Evolutionary conservation across 1,140 invertebrate species (phyloP), one percentile per base, ranked within the genome.

Genomic region (Tetramorium parvispinum): DNA sequence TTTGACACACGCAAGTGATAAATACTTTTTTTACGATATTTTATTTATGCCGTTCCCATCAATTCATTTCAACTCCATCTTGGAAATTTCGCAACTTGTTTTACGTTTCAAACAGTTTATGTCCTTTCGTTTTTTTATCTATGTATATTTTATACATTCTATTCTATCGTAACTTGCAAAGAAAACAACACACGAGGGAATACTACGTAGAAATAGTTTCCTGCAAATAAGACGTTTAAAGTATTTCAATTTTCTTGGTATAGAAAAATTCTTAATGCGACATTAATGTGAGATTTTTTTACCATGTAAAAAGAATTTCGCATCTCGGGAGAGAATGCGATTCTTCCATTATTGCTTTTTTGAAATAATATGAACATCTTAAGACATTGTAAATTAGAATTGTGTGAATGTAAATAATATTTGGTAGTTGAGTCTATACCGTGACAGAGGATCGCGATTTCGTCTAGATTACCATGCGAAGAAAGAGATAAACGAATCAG

Each of bases 401-500:
- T 63, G n/a, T 49, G 27, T 3, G 32, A 43, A 59, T 40, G n/a
- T 11, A 76, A 61, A 76, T 59, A 43, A 77, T 46, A 61, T 61
- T 77, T 61, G 40, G 8, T 24, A 43, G 24, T 61, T 46, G 40
- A 13, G 37, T 76, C 55, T 46, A 13, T 40, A 43, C 40, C 27
- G 24, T 63, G 40, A 78, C 18, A 49, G 49, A 49, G 40, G 3
- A 3, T 0, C 3, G 18, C 24, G 24, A 21, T 61, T 43, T 77
- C 11, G 37, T 53, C 27, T 59, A 27, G 16, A 78, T 37, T 53
- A 21, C 13, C 24, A 43, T 55, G 43, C 32, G 40, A 68, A n/a
- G 40, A 49, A 59, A 59, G 49, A 70, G 46, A 55, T 81, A 27
- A 70, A 81, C 46, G 18, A 16, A 27, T n/a, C 32, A 79, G n/a